Evolutionary conservation across 2,888 invertebrate genomes (phyloP).

Genomic region (Linnaemya tessellans): DNA sequence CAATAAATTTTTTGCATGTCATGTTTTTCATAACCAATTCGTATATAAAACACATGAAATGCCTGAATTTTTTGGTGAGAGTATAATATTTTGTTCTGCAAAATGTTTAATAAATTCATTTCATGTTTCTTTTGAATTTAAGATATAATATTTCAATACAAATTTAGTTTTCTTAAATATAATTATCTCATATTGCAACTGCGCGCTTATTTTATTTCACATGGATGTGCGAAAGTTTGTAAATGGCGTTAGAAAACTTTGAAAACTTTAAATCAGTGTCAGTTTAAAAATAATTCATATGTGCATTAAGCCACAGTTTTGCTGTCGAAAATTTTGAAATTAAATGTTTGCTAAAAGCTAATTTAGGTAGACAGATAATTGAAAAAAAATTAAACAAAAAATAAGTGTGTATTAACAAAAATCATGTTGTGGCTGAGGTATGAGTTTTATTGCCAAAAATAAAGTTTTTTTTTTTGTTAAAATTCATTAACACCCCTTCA

Average conservation of each 20-base stretch:
- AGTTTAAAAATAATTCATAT: not conserved
- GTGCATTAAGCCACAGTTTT: not conserved
- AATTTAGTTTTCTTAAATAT: not conserved
- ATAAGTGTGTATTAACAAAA: too few relatives aligned
- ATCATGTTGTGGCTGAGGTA: too few relatives aligned
- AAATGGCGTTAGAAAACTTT: not conserved
- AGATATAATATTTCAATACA: not conserved
- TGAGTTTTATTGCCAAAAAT: too few relatives aligned
- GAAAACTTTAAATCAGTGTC: conserved; percentile 16
- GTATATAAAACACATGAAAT: not conserved
- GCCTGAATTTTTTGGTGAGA: not conserved
- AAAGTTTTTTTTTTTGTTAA: too few relatives aligned
- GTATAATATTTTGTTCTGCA: not conserved
- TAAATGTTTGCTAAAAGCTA: too few relatives aligned
- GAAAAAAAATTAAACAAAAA: too few relatives aligned
- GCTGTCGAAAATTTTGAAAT: too few relatives aligned
- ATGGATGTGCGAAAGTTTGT: conserved; percentile 23
- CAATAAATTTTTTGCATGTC: not conserved
- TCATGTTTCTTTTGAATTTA: not conserved
- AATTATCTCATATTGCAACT: not conserved
- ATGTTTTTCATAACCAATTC: not conserved
- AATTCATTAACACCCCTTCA: too few relatives aligned
- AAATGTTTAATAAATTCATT: conserved; percentile 22
- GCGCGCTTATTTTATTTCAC: conserved; percentile 4
- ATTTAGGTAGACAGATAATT: too few relatives aligned